Evolutionary conservation across 2,888 invertebrate species (phyloP), one percentile per base, ranked within the genome.

Genomic region (Gisinianus flammeolus): DNA sequence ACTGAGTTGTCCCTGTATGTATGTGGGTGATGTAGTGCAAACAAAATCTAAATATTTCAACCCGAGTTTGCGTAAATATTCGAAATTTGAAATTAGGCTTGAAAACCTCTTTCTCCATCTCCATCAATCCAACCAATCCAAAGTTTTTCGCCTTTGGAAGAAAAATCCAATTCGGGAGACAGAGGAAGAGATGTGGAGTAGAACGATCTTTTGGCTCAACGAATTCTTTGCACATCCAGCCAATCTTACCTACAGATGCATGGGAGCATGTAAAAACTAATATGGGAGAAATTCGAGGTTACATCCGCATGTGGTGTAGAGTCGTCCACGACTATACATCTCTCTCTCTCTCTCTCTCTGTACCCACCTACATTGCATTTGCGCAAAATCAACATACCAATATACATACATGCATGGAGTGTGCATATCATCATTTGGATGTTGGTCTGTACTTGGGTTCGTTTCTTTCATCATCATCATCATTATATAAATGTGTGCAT

Each of bases 351-450:
- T 35, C 35, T 35, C 6, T 35, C 35, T 35, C 35, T 35, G 35
- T 35, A 5, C 16, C 44, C 19, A 19, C 8, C 6, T 44, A 64
- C 44, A 30, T 72, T 76, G 69, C 54, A 58, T 58, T 62, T 77
- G 77, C 77, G 77, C 77, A 77, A 77, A 77, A 77, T 77, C 77
- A 72, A 76, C 68, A n/a, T 67, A 26, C 22, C 12, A 28, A 67
- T 30, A 26, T 56, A 56, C 22, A n/a, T n/a, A 56, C 22, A 12
- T 26, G 66, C 10, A 22, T 66, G 28, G 30, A 26, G 16, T 26
- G 28, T 5, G 66, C 28, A 66, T 0, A 66, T n/a, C 22, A 62
- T 19, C 26, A 26, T 26, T 12, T 19, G 16, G 66, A n/a, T 28
- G 66, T 12, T n/a, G 30, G 28, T 28, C 28, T 12, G 66, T 31